Conservation (phyloP, 2,797 vertebrate genomes). For the Nyctibius grandis region DNA sequence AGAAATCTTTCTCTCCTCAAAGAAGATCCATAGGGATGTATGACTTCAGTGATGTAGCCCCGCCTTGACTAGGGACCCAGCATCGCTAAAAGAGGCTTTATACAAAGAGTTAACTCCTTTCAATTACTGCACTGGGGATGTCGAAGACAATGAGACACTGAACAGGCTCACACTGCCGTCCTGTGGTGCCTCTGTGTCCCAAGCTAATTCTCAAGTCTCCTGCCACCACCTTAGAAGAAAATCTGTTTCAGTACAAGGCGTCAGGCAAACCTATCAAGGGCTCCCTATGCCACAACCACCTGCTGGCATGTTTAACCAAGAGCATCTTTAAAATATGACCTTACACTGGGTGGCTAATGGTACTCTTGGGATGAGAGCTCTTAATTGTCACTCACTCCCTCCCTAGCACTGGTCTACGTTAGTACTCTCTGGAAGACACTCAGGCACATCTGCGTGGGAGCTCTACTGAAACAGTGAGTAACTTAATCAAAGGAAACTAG, state of each 20-base stretch:
- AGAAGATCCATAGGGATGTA: neutral
- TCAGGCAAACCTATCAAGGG: neutral
- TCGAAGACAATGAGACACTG: neutral
- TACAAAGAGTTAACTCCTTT: neutral
- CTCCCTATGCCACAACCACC: neutral
- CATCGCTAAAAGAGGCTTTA: neutral
- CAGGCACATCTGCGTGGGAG: neutral
- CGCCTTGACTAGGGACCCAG: neutral
- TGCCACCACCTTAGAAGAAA: neutral
- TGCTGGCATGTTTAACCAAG: neutral
- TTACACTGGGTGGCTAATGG: neutral
- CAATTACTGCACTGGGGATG: neutral
- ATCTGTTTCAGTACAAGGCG: neutral
- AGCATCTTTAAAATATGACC: neutral
- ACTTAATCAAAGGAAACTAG: neutral
- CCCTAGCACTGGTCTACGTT: neutral
- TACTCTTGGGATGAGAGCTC: neutral
- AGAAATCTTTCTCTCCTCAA: neutral
- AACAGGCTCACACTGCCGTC: neutral
- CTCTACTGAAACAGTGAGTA: neutral
- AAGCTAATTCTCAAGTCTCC: neutral
- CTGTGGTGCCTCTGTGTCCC: neutral
- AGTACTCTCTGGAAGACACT: neutral
- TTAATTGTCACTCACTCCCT: neutral
- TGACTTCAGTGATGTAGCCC: neutral